phyloP scores from a whole-genome alignment of 2,888 invertebrate species.

The Drosophila barbarae region DNA sequence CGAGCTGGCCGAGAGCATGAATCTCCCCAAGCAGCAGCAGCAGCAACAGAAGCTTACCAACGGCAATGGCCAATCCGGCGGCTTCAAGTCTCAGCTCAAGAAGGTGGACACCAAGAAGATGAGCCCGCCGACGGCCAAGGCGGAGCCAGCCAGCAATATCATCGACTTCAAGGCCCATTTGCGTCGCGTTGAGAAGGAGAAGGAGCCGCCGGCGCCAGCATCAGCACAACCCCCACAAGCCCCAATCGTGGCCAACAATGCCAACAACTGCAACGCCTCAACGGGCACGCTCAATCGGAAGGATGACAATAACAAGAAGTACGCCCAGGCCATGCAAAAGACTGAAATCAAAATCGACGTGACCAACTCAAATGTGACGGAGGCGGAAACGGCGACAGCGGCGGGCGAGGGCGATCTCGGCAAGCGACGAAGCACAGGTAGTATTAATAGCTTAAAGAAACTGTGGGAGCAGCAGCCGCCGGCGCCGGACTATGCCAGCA shows the following conservation, averaged over 20 bases:
- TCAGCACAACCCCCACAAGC: constrained; percentile 24
- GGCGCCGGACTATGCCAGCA: constrained; percentile 73
- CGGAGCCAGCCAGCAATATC: constrained; percentile 82
- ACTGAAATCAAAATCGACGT: constrained; percentile 80
- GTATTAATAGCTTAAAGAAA: constrained; percentile 94
- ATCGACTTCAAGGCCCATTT: constrained; percentile 91
- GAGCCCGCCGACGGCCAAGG: constrained; percentile 81
- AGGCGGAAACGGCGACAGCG: constrained; percentile 46
- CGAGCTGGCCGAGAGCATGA: constrained; percentile 91
- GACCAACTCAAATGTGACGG: constrained; percentile 54
- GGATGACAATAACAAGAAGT: constrained; percentile 55
- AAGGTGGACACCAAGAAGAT: constrained; percentile 86
- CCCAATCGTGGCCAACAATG: constrained; percentile 34
- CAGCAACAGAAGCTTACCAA: constrained; percentile 53
- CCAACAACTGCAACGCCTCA: constrained; percentile 49
- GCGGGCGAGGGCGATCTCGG: constrained; percentile 84
- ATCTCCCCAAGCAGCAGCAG: constrained; percentile 81
- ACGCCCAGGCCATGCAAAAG: constrained; percentile 73
- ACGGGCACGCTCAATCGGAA: constrained; percentile 46
- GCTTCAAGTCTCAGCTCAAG: constrained; percentile 86
- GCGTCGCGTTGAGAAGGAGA: constrained; percentile 86
- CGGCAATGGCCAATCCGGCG: constrained; percentile 48
- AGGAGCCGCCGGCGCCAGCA: constrained; percentile 43
- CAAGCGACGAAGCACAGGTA: constrained; percentile 93
- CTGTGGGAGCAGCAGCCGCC: constrained; percentile 90